Conservation (phyloP, 2,888 invertebrate genomes). For the Drosophila buzzatii region DNA sequence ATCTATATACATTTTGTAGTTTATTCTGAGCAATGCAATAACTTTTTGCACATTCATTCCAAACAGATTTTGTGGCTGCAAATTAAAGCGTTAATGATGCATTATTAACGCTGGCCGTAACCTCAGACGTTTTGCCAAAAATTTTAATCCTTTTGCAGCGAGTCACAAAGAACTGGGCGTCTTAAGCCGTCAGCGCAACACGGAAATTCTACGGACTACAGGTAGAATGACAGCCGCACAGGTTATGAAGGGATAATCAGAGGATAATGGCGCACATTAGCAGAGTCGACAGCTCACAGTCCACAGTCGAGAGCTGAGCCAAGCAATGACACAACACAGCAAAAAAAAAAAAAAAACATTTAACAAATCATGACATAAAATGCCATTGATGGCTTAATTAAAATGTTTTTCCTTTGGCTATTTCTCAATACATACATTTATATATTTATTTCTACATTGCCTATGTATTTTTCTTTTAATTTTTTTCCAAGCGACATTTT, state of each 20-base stretch:
- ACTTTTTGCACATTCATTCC: constrained; percentile 72
- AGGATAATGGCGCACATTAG: constrained; percentile 81
- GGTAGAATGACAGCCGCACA: constrained; percentile 12
- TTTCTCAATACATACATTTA: not conserved
- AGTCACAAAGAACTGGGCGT: constrained; percentile 52
- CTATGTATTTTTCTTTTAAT: constrained; percentile 18
- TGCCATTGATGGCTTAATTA: constrained; percentile 81
- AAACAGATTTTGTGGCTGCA: constrained; percentile 46
- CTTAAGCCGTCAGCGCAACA: constrained; percentile 37
- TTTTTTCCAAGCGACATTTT: constrained; percentile 61
- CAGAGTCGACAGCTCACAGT: constrained; percentile 22
- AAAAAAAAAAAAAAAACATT: constrained; percentile 50
- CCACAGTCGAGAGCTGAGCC: not conserved
- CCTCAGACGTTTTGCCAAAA: constrained; percentile 41
- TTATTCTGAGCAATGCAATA: not conserved
- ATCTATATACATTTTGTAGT: not conserved
- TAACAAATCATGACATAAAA: constrained; percentile 40
- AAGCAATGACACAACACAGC: constrained; percentile 54
- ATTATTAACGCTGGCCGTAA: constrained; percentile 80
- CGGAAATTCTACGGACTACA: constrained; percentile 42
- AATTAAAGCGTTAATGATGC: constrained; percentile 84
- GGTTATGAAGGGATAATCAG: constrained; percentile 72
- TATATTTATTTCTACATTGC: constrained; percentile 4
- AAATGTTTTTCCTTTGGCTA: constrained; percentile 58
- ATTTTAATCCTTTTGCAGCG: constrained; percentile 79